A percentile compares a stretch with the other conserved stretches of the same genome.
Evolutionary conservation across 35 echinoderm and acorn worm genomes (phyloP).

Genomic region (Heliocidaris tuberculata): DNA sequence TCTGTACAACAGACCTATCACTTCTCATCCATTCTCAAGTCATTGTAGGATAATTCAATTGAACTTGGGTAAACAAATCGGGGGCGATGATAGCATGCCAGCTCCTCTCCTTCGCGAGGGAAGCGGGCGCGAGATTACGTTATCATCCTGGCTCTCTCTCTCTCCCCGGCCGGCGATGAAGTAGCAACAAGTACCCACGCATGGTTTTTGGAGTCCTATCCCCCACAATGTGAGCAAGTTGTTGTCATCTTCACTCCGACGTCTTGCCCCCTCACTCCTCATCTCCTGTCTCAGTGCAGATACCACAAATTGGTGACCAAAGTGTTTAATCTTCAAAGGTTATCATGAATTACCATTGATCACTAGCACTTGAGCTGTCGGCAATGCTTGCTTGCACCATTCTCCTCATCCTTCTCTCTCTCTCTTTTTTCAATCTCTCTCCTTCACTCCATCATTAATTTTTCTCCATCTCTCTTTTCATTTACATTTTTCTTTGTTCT

Average conservation of each 20-base stretch:
- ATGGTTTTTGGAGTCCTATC: neutral
- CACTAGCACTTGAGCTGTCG: slow-evolving; percentile 19
- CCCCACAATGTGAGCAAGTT: neutral
- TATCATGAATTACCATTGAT: slow-evolving; percentile 44
- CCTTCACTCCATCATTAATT: neutral
- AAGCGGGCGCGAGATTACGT: neutral
- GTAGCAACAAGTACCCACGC: slow-evolving; percentile 31
- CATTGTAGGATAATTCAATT: slow-evolving; percentile 42
- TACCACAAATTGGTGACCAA: slow-evolving; percentile 3
- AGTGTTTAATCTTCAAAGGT: slow-evolving; percentile 42
- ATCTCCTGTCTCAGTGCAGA: neutral
- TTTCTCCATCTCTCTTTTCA: no score
- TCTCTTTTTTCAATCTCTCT: neutral
- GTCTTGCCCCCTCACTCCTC: neutral
- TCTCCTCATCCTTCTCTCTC: neutral
- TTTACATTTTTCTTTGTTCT: no score
- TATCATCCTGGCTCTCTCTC: neutral
- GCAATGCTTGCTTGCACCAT: neutral
- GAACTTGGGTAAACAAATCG: slow-evolving; percentile 22
- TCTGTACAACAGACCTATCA: neutral
- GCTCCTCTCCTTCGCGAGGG: neutral
- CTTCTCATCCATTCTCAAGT: neutral
- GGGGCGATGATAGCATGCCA: neutral
- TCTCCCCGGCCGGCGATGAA: neutral
- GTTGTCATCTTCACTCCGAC: neutral